Base-by-base conservation (phyloP, 1,140 invertebrate species). In the Eurytemora carolleeae region DNA sequence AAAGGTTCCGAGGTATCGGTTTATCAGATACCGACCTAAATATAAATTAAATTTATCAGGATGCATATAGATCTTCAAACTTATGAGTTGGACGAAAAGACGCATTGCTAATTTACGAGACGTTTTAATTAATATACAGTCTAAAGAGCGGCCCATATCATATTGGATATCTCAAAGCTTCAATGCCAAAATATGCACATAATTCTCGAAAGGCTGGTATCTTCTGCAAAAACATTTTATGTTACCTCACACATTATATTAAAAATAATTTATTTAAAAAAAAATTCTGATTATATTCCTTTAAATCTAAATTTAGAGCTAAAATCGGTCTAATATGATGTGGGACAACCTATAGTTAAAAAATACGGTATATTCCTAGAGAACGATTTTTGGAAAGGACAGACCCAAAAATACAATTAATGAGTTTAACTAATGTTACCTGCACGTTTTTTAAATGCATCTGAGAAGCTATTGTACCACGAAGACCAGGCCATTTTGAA, bases 1-100 rank as follows among this genome's bases (percentile, higher is more conserved):
- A 53, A 62, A 62, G 2, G 60, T 19, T 19, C 60, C 60, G 16
- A 62, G 53, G 31, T 62, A 62, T 16, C 60, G 53, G 54, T 62
- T 62, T 2, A 62, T 53, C 20, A 62, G 52, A 25, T 62, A 62
- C 3, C 55, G 53, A 16, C 60, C 60, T 12, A n/a, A 7, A 44
- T 12, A 44, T n/a, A n/a, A 44, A 44, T 12, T 44, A 44, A 44
- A 44, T n/a, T 44, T 12, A 12, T 44, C 31, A n/a, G n/a, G 31
- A 44, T 44, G 31, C 31, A 12, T 44, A 12, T n/a, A 44, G 31
- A n/a, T n/a, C 31, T 44, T 44, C 31, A 44, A 44, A 44, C 7
- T 44, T 7, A 7, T 12, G 7, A 44, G n/a, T n/a, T n/a, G n/a
- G n/a, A n/a, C n/a, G n/a, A n/a, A n/a, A n/a, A n/a, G n/a, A n/a